These are phyloP conservation scores for Sapajus apella DNA, from an alignment of 2,113 vertebrate genomes.

Conservation along the genomic window DNA sequence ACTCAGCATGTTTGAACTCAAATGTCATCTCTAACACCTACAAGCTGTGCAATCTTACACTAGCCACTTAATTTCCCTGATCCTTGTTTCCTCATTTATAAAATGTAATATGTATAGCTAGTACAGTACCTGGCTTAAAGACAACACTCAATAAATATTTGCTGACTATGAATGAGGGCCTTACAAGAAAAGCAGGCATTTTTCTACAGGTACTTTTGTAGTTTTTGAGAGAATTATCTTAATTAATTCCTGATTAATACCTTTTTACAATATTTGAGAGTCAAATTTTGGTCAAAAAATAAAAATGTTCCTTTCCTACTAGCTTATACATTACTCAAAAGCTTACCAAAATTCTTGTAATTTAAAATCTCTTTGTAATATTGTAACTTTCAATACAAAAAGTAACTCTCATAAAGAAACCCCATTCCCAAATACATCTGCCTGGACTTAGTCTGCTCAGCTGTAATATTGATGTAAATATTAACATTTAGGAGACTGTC, in stretches of 20 bases:
- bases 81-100: slow-evolving; percentile 18
- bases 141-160: slow-evolving; percentile 27
- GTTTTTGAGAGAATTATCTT: slow-evolving; percentile 21
- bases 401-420: neutral
- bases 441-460: neutral
- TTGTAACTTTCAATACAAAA: slow-evolving; percentile 15
- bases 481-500: neutral
- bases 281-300: slow-evolving; percentile 41
- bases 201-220: slow-evolving; percentile 21
- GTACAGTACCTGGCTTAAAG: neutral
- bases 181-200: slow-evolving; percentile 43
- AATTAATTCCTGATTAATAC: slow-evolving; percentile 44
- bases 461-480: neutral
- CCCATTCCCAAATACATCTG: neutral
- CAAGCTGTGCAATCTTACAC: slow-evolving; percentile 19
- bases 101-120: neutral
- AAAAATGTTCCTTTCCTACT: slow-evolving; percentile 28
- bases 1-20: neutral
- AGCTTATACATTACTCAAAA: slow-evolving; percentile 48
- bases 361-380: slow-evolving; percentile 21
- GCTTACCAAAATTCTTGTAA: slow-evolving; percentile 50
- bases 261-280: slow-evolving; percentile 5
- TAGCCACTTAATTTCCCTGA: slow-evolving; percentile 21
- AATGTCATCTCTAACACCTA: neutral
- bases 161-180: slow-evolving; percentile 11